Base-by-base conservation (phyloP, 2,113 vertebrate genomes). In the Hippolais icterina region DNA sequence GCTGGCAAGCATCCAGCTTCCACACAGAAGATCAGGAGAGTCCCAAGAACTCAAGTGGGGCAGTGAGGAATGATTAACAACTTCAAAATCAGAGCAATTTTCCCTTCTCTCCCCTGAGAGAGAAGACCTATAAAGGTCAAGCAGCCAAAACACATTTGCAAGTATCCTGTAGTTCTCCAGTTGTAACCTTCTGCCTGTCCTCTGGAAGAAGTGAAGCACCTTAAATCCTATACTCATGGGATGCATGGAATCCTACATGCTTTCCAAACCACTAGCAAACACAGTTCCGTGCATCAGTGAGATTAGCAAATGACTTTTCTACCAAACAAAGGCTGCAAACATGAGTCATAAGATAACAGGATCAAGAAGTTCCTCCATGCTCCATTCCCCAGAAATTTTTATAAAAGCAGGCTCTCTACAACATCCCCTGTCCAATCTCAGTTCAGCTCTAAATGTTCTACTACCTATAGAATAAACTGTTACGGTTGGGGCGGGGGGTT, bases 1-100 rank as follows among this genome's bases (percentile, higher is more conserved):
- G 83, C 57, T 94, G 89, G 94, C 69, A 89, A 79, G 22, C 27
- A 70, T 41, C 47, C 87, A 94, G 35, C 15, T 92, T 91, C 74
- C 49, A 89, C 19, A 85, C 10, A 56, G 46, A 59, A 72, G 21
- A 53, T 49, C 37, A 52, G 68, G 42, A 94, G 70, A 82, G 88
- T 44, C 68, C 77, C 86, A 91, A 50, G 44, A 80, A 80, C 49
- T 79, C 70, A 41, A 41, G 24, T 9, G 24, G 19, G 49, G 57
- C 11, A 37, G 57, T 5, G 3, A 71, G 69, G 81, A 83, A 59
- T 20, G 4, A 49, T 52, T 64, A 87, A 37, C 20, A 74, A 41
- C 63, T 69, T 53, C 71, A 79, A 88, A 90, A 70, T 10, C 46
- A n/a, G 41, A n/a, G 15, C 7, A 11, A 16, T 74, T 66, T 35